Percentiles rank a stretch among this genome's conserved stretches.
phyloP scores from a whole-genome alignment of 2,113 vertebrate genomes.

The Colossoma macropomum region DNA sequence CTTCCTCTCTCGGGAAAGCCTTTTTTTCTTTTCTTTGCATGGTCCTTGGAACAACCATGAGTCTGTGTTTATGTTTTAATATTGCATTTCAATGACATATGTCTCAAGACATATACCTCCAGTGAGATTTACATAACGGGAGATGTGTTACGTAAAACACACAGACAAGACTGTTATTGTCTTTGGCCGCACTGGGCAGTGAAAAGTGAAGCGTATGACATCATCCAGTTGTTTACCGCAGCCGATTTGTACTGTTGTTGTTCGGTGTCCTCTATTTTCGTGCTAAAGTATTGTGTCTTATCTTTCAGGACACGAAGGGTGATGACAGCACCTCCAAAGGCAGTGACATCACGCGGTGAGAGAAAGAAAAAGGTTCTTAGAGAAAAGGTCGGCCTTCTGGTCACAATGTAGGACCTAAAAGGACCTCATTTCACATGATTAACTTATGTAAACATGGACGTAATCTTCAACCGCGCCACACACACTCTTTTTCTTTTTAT shows the following conservation, averaged over 20 bases:
- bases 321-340: constrained; percentile 1
- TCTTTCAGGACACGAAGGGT: constrained; percentile 20
- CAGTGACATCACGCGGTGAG: constrained; percentile 13
- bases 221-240: constrained; percentile 23
- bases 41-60: background rate
- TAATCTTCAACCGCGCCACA: constrained; percentile 9
- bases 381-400: background rate
- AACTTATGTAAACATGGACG: constrained; percentile 1
- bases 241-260: background rate
- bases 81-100: constrained; percentile 8
- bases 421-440: constrained; percentile 23
- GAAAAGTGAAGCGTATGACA: background rate
- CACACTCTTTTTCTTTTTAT: background rate
- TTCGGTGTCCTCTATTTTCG: constrained; percentile 9
- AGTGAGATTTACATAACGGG: background rate
- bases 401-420: background rate
- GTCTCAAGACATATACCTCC: background rate
- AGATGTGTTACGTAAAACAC: background rate
- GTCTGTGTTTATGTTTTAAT: background rate
- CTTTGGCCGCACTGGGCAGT: background rate
- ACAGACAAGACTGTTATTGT: constrained; percentile 17
- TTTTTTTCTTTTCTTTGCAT: background rate
- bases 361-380: background rate
- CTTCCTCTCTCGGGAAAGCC: background rate
- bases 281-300: constrained; percentile 33